Percentiles rank a stretch among this genome's conserved stretches.
phyloP scores from a whole-genome alignment of 2,797 vertebrate genomes.

The Mico argentatus region DNA sequence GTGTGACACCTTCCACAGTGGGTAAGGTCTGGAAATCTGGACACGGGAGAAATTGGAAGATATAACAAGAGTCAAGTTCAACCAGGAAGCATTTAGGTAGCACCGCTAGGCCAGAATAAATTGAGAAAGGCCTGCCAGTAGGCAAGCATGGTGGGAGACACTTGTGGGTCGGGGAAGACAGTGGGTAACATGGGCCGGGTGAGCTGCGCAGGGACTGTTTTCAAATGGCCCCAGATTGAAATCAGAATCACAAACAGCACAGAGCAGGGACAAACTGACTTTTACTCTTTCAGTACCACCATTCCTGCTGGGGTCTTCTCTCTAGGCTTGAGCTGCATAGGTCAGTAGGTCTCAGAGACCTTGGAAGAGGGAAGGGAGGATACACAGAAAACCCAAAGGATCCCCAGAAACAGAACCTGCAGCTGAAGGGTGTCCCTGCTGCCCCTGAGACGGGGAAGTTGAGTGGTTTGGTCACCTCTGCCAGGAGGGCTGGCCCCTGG shows the following conservation, averaged over 20 bases:
- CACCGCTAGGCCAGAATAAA: background rate
- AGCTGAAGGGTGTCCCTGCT: background rate
- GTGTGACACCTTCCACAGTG: background rate
- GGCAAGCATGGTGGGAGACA: background rate
- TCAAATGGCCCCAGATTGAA: background rate
- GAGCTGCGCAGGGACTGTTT: background rate
- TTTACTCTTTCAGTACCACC: background rate
- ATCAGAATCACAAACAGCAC: background rate
- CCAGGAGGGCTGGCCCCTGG: background rate
- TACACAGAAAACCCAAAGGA: background rate
- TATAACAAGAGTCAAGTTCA: background rate
- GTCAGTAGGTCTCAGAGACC: background rate
- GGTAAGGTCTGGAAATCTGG: background rate
- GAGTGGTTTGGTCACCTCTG: background rate
- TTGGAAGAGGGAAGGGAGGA: background rate
- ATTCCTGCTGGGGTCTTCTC: background rate
- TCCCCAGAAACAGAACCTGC: background rate
- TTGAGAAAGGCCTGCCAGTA: background rate
- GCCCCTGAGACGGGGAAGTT: background rate
- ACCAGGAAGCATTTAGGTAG: background rate
- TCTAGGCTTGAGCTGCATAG: background rate
- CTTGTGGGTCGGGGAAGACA: background rate
- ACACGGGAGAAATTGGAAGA: background rate
- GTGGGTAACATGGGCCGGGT: accelerated
- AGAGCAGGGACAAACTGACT: background rate